These are phyloP conservation scores for Phytoseiulus persimilis DNA, from an alignment of 2,888 invertebrate genomes.

Conservation along the genomic window DNA sequence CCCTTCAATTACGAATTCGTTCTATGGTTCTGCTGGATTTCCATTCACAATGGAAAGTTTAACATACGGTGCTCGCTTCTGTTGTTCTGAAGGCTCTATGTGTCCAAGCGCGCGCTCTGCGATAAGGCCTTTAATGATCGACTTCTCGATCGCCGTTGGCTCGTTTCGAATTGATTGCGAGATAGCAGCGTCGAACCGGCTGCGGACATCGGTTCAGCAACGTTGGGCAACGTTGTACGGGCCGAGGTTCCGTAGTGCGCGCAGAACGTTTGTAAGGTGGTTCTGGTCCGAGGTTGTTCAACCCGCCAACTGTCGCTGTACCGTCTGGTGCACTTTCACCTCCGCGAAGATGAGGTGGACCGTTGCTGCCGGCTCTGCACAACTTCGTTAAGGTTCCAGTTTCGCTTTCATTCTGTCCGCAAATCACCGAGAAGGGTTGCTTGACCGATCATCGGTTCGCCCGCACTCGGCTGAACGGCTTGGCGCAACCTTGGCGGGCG, in stretches of 20 bases:
- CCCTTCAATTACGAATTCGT: background rate
- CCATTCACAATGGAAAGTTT: background rate
- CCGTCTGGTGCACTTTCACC: background rate
- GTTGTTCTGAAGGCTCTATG: background rate
- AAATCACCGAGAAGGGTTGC: background rate
- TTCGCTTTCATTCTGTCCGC: slow-evolving; percentile 5
- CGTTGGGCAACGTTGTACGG: background rate
- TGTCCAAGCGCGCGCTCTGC: background rate
- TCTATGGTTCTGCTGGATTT: background rate
- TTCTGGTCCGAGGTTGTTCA: background rate
- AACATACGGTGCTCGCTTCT: background rate
- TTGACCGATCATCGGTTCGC: background rate
- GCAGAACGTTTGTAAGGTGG: background rate
- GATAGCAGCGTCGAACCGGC: background rate
- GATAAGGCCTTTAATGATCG: background rate
- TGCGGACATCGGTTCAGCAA: background rate
- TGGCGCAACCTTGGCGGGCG: background rate
- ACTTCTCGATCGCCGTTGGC: background rate
- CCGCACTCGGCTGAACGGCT: background rate
- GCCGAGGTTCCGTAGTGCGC: background rate
- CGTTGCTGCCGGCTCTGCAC: background rate
- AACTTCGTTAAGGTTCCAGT: background rate
- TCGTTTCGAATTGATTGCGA: background rate
- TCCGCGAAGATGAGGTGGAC: slow-evolving; percentile 5
- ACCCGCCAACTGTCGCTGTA: slow-evolving; percentile 5